Evolutionary conservation across 2,113 vertebrate genomes (phyloP).

Genomic region (Phaethon lepturus): DNA sequence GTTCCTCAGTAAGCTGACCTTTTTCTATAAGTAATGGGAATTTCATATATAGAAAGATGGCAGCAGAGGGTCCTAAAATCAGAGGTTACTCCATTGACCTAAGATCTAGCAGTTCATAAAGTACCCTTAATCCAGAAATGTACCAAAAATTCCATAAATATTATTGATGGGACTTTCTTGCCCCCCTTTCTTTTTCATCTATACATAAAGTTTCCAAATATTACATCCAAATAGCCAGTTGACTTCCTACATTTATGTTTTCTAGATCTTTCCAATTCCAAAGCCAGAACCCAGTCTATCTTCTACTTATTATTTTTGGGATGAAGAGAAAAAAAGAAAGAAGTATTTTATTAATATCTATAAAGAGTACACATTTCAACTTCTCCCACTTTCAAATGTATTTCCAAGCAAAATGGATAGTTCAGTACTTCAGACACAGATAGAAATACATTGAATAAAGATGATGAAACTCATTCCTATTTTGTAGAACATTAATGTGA

Average conservation of each 20-base stretch:
- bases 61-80: neutral
- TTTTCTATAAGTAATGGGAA: neutral
- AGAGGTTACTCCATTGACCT: neutral
- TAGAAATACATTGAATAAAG: slow-evolving; percentile 3
- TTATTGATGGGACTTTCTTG: neutral
- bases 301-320: neutral
- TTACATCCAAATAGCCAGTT: neutral
- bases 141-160: neutral
- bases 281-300: neutral
- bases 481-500: neutral
- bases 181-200: neutral
- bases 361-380: neutral
- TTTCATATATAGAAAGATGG: neutral
- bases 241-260: neutral
- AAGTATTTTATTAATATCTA: neutral
- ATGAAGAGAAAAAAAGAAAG: neutral
- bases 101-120: neutral
- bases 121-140: neutral
- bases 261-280: neutral
- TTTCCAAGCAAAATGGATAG: slow-evolving; percentile 12
- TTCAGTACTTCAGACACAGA: neutral
- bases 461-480: neutral
- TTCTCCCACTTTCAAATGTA: neutral
- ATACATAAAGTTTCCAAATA: neutral
- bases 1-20: neutral